Evolutionary conservation across 1,140 invertebrate species (phyloP), one percentile per base, ranked within the genome.

Genomic region (Drosophila kohkoa): DNA sequence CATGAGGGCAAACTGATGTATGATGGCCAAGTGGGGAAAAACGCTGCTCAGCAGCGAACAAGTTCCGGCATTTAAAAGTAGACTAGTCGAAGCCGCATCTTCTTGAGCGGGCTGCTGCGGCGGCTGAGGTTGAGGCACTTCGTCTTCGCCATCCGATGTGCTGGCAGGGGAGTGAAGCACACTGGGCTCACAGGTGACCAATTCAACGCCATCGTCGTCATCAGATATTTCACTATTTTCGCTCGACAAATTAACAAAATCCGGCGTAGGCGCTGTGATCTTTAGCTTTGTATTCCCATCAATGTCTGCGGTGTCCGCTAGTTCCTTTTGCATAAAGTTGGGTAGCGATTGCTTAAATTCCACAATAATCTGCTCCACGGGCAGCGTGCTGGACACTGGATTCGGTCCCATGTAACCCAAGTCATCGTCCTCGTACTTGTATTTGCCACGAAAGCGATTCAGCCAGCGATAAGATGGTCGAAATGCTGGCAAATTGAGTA

Each of bases 311-410:
- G 74, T 67, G 1, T 80, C 71, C 0, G 68, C 58, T 0, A 92
- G 71, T 45, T 92, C 90, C 20, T 85, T 85, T 52, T 92, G 90
- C 90, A 92, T 92, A 11, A 92, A 92, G 70, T 90, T 92, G 2
- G 90, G 90, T 51, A 92, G 32, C 0, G 82, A 65, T 20, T 87
- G 75, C 57, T 91, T 92, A 25, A 82, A 92, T 65, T 92, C 90
- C 2, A 92, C 86, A 35, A 92, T 92, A 7, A 92, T 92, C 46
- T 92, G 87, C 15, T 92, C 90, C 16, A 92, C 83, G 0, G 87
- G 75, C 16, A 92, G 35, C 10, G 73, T 75, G 13, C 74, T 75
- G 1, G 46, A 25, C 0, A 89, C 20, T 7, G 79, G 60, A 60
- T 54, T 58, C 3, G 55, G 7, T 10, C 79, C 80, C 13, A 68